A percentile compares a stretch with the other conserved stretches of the same genome.
phyloP scores from a whole-genome alignment of 2,888 invertebrate genomes.

The Pterobdella sp. region DNA sequence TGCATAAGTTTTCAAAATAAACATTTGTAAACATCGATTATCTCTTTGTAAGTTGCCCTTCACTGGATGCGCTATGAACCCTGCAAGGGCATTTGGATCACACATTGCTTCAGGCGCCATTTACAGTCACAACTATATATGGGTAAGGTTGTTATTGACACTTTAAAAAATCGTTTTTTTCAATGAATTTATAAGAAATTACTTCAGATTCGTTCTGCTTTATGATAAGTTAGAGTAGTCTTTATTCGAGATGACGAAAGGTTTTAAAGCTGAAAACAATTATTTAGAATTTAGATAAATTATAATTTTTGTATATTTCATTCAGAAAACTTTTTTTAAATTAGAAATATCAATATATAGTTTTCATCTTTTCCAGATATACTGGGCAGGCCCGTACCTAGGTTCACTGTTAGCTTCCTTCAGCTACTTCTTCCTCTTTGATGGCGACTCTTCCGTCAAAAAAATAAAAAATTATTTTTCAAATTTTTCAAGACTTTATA shows the following conservation, averaged over 20 bases:
- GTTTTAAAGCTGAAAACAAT: too few species aligned
- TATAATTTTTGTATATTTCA: too few species aligned
- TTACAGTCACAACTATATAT: background rate
- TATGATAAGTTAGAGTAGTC: too few species aligned
- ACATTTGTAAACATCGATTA: too few species aligned
- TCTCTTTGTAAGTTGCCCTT: background rate
- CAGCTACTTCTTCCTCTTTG: background rate
- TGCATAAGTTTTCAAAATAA: too few species aligned
- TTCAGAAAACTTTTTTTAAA: too few species aligned
- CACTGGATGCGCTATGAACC: constrained; percentile 5
- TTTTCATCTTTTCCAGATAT: background rate
- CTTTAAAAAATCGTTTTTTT: too few species aligned
- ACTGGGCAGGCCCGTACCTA: background rate
- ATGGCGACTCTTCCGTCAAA: background rate
- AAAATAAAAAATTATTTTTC: background rate
- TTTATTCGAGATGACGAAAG: too few species aligned
- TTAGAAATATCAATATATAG: background rate
- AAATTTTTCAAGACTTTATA: too few species aligned
- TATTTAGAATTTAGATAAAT: too few species aligned
- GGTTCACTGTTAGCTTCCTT: background rate
- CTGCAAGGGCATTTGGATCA: background rate
- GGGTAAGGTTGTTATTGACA: background rate
- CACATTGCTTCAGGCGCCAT: constrained; percentile 5
- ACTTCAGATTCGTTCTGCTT: too few species aligned
- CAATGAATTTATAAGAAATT: too few species aligned